phyloP scores from a whole-genome alignment of 2,797 vertebrate species.

The Calcarius lapponicus region DNA sequence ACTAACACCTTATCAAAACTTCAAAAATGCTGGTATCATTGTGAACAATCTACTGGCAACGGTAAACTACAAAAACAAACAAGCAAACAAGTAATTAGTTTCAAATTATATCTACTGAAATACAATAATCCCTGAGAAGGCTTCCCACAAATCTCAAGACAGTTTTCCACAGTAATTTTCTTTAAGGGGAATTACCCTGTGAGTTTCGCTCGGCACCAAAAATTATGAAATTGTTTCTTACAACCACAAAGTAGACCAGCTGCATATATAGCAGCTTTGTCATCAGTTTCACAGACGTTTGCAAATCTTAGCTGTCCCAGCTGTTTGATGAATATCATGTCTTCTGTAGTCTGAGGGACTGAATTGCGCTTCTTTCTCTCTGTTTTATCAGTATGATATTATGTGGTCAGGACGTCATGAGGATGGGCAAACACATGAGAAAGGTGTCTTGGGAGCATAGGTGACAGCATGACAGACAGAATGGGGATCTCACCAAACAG shows the following conservation, averaged over 20 bases:
- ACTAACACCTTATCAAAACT: neutral
- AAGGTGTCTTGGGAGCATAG: fast-evolving
- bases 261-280: neutral
- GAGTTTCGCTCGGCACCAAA: neutral
- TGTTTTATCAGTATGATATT: fast-evolving
- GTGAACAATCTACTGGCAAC: neutral
- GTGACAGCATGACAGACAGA: neutral
- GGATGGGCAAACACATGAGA: neutral
- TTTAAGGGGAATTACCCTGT: neutral
- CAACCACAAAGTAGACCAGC: neutral
- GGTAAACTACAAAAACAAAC: neutral
- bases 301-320: neutral
- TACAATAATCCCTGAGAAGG: neutral
- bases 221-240: neutral
- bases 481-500: neutral
- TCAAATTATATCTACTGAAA: neutral
- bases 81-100: neutral
- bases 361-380: neutral
- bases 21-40: neutral
- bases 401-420: fast-evolving
- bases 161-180: neutral
- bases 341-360: neutral
- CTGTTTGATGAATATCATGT: neutral
- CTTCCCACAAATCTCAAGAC: neutral
- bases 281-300: neutral